Evolutionary conservation across 2,113 vertebrate genomes (phyloP).

Genomic region (Marcusenius ussheri): DNA sequence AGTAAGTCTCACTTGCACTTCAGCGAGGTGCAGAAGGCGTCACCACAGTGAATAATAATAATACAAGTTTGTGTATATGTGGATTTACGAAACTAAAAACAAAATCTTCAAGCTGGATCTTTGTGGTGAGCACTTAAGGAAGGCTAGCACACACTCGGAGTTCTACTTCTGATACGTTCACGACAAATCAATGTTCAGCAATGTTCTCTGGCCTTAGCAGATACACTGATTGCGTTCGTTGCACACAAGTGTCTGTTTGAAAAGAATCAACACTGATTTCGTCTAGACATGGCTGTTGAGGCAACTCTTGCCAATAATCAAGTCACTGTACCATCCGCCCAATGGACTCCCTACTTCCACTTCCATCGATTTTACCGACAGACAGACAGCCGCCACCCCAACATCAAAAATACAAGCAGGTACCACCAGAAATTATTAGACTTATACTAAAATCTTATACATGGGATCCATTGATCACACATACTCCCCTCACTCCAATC

Average conservation of each 20-base stretch:
- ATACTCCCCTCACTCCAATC: background rate
- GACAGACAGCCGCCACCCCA: background rate
- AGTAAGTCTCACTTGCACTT: background rate
- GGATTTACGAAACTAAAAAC: background rate
- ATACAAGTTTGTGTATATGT: background rate
- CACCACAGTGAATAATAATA: background rate
- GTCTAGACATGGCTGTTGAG: background rate
- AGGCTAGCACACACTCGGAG: background rate
- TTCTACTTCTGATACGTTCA: background rate
- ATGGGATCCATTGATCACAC: background rate
- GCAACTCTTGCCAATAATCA: background rate
- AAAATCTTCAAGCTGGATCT: background rate
- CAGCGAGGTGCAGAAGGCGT: background rate
- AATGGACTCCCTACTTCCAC: background rate
- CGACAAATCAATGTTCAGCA: background rate
- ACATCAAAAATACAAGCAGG: background rate
- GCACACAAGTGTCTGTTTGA: background rate
- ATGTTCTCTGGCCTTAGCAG: background rate
- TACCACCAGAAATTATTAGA: background rate
- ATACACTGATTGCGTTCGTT: background rate
- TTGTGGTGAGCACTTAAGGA: background rate
- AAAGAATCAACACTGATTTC: background rate
- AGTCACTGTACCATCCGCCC: background rate
- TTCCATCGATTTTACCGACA: background rate
- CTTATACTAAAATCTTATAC: background rate